These are phyloP conservation scores for Laticauda laticaudata DNA, from an alignment of 2,113 vertebrate genomes.

Conservation along the genomic window DNA sequence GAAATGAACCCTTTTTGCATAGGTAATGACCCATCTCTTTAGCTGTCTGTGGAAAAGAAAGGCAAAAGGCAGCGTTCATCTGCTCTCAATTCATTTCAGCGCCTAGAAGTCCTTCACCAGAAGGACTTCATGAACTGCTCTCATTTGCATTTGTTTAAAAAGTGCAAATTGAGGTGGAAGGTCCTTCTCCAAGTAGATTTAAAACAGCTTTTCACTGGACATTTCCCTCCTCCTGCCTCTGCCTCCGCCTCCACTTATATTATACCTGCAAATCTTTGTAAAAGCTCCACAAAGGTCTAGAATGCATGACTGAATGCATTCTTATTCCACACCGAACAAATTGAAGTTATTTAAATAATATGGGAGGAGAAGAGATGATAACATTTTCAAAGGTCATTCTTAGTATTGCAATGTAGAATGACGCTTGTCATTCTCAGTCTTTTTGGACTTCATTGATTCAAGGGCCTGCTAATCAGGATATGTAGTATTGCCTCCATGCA, in stretches of 20 bases:
- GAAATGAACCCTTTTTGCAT: conserved; percentile 14
- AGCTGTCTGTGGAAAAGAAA: conserved; percentile 8
- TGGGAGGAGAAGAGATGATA: conserved; percentile 46
- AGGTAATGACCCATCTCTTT: conserved; percentile 19
- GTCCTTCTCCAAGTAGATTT: conserved; percentile 15
- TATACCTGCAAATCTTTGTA: conserved; percentile 43
- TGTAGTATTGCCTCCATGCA: conserved; percentile 25
- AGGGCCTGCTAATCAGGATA: conserved; percentile 1
- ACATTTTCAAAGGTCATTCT: conserved; percentile 56
- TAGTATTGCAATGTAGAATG: background rate
- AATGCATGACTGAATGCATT: conserved; percentile 19
- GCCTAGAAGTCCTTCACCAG: background rate
- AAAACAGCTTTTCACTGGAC: conserved; percentile 33
- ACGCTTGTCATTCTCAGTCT: conserved; percentile 11
- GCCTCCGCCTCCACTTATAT: background rate
- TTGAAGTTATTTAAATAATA: conserved; percentile 43
- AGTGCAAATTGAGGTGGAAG: conserved; percentile 24
- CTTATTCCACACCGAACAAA: conserved; percentile 24
- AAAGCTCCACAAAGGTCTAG: conserved; percentile 31
- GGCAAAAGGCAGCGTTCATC: background rate
- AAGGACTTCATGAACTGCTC: conserved; percentile 6
- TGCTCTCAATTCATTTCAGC: background rate
- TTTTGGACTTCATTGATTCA: conserved; percentile 25
- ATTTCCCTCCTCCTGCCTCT: background rate
- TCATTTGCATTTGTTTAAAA: conserved; percentile 32